Conservation (phyloP, 2,888 invertebrate species). For the Plagiodera versicolora region DNA sequence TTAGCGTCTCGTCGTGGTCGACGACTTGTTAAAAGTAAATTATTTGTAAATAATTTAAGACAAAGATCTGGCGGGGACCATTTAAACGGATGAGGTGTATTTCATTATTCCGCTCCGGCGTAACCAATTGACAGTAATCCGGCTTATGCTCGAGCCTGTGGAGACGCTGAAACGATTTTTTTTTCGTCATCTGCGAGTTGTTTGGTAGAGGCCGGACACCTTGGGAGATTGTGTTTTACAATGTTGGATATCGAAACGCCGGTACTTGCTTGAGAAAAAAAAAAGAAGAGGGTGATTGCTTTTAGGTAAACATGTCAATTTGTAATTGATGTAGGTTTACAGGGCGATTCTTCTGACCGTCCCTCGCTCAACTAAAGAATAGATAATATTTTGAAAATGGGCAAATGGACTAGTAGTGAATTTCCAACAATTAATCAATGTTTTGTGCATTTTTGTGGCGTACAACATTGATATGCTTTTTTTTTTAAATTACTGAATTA, state of each 20-base stretch:
- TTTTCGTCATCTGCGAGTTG: not conserved
- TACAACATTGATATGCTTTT: no score
- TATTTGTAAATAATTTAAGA: conserved; percentile 29
- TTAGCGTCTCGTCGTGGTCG: conserved; percentile 18
- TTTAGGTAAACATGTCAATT: no score
- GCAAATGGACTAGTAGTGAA: no score
- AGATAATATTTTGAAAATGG: no score
- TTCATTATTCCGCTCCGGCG: conserved; percentile 23
- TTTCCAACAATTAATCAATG: no score
- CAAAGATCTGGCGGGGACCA: conserved; percentile 25
- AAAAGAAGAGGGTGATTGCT: no score
- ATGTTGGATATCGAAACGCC: not conserved
- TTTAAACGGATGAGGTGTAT: conserved; percentile 25
- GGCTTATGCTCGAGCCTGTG: conserved; percentile 27
- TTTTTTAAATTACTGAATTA: no score
- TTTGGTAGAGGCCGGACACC: not conserved
- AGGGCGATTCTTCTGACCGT: no score
- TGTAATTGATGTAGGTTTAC: no score
- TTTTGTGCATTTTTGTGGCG: no score
- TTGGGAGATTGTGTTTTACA: not conserved
- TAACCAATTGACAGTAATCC: conserved; percentile 28
- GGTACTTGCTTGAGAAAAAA: not conserved
- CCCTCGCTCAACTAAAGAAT: no score
- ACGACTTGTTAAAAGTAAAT: conserved; percentile 28
- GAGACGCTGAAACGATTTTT: conserved; percentile 9